Evolutionary conservation across 2,797 vertebrate species (phyloP), one percentile per base, ranked within the genome.

Genomic region (Oceanodroma leucorhoa): DNA sequence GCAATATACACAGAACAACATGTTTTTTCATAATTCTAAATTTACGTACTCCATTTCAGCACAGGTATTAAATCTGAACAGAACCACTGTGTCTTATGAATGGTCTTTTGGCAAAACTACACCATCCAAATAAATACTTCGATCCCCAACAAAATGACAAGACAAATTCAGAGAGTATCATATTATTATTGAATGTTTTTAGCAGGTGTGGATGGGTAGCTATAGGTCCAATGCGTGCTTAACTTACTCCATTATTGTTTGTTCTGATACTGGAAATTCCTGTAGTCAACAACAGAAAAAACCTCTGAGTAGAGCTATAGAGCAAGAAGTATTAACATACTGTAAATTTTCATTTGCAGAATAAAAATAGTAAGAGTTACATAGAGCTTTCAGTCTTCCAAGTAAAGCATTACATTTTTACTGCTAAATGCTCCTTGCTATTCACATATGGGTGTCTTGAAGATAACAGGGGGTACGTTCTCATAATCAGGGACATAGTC

Each of bases 61-160:
- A 24, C 30, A n/a, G 18, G 64, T 81, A 94, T 90, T 94, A 95
- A 95, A 95, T 73, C 51, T 81, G 96, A 96, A 94, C 94, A 94
- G 93, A 97, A 73, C 54, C 89, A 81, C 9, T 1, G 43, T 16
- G 1, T 45, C 38, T 67, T 54, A 79, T 18, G 75, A 97, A 57
- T 60, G 80, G 79, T 83, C 95, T 95, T 92, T 83, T 94, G 92
- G 97, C 94, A 95, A 97, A 97, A 94, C 77, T 50, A 81, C 83
- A 76, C 71, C 75, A 30, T 19, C 71, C 94, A 90, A 94, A 93
- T 53, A 94, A 84, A 97, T 85, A 96, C 62, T 92, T 93, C 84
- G 91, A 77, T 70, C 81, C 66, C 66, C 70, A 95, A 77, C 51
- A 93, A 95, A 97, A 96, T 40, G 89, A 65, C 48, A 67, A 71